Conservation (phyloP, 2,888 invertebrate species). For the Cephalotes varians region DNA sequence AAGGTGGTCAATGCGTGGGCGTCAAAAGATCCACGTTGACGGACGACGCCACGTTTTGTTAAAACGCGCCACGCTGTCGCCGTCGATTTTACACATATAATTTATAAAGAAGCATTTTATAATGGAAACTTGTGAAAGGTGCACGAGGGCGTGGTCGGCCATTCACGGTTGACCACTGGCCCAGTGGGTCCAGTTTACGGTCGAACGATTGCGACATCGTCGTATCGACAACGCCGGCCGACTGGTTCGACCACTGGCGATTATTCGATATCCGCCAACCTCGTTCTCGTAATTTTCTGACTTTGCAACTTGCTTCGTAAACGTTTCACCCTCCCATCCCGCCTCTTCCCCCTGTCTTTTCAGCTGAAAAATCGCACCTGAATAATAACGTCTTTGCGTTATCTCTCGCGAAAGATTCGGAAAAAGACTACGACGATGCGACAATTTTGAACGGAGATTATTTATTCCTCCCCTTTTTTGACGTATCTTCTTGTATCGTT, state of each 20-base stretch:
- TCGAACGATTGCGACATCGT: constrained; percentile 73
- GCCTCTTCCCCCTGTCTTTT: background rate
- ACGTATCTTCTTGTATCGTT: background rate
- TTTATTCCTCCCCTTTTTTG: background rate
- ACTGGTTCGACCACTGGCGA: constrained; percentile 60
- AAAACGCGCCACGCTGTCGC: background rate
- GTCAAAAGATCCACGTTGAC: background rate
- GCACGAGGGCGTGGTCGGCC: constrained; percentile 73
- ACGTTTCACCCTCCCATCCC: background rate
- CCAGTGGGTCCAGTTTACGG: constrained; percentile 73
- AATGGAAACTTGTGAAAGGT: constrained; percentile 77
- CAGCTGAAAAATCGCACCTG: background rate
- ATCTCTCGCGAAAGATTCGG: constrained; percentile 1
- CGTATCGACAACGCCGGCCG: constrained; percentile 59
- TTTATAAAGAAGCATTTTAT: constrained; percentile 32
- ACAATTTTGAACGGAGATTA: background rate
- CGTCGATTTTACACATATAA: constrained; percentile 9
- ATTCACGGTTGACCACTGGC: constrained; percentile 76
- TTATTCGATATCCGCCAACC: constrained; percentile 61
- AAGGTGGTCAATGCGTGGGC: background rate
- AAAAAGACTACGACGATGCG: background rate
- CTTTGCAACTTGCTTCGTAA: constrained; percentile 35
- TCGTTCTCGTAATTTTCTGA: constrained; percentile 54
- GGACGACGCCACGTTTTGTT: background rate
- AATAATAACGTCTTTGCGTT: background rate